Evolutionary conservation across 2,888 invertebrate genomes (phyloP).

Genomic region (Agelastica alni): DNA sequence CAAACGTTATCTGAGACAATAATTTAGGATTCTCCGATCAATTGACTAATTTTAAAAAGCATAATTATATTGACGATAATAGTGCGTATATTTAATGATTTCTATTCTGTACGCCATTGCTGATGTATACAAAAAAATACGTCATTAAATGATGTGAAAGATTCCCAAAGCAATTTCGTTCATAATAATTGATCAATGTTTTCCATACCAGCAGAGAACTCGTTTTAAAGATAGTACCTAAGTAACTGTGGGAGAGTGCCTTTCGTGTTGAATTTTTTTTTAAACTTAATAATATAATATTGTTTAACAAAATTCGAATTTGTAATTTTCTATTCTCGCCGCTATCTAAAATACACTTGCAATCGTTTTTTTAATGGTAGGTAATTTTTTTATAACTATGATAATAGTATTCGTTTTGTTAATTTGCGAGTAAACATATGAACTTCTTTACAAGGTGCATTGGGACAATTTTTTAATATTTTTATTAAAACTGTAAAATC

Average conservation of each 20-base stretch:
- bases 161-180: conserved; percentile 30
- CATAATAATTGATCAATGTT: conserved; percentile 30
- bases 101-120: too few species aligned
- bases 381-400: conserved; percentile 19
- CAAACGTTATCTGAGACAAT: too few species aligned
- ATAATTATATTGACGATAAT: too few species aligned
- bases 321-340: conserved; percentile 30
- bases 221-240: conserved; percentile 19
- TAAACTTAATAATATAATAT: conserved; percentile 28
- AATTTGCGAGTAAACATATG: too few species aligned
- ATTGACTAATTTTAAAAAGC: too few species aligned
- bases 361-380: conserved; percentile 22
- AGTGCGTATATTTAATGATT: too few species aligned
- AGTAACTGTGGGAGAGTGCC: conserved; percentile 28
- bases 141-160: conserved; percentile 29
- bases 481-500: too few species aligned
- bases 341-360: conserved; percentile 28
- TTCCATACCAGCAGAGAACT: conserved; percentile 29
- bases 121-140: too few species aligned
- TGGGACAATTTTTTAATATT: too few species aligned
- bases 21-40: too few species aligned
- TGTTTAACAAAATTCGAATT: conserved; percentile 28
- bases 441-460: too few species aligned
- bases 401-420: too few species aligned
- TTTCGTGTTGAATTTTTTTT: conserved; percentile 27